phyloP scores from a whole-genome alignment of 2,888 invertebrate genomes.

The Pollenia amentaria region DNA sequence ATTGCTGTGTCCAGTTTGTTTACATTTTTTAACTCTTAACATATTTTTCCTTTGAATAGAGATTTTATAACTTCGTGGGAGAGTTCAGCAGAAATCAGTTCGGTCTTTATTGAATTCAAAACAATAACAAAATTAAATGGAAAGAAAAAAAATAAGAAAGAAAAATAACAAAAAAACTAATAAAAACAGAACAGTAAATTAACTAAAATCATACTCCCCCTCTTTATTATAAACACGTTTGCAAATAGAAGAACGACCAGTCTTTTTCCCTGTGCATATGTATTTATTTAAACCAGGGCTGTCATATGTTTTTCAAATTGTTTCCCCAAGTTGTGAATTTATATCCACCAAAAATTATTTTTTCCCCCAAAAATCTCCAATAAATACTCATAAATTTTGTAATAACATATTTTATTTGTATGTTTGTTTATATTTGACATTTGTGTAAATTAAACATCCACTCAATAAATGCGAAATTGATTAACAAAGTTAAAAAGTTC shows the following conservation, averaged over 20 bases:
- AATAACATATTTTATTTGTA: too few species aligned
- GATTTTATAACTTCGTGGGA: constrained; percentile 50
- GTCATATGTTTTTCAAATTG: too few species aligned
- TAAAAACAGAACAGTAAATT: constrained; percentile 9
- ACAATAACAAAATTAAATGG: constrained; percentile 28
- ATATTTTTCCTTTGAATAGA: constrained; percentile 6
- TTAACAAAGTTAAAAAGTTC: too few species aligned
- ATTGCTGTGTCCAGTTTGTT: constrained; percentile 32
- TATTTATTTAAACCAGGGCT: too few species aligned
- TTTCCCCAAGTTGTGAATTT: too few species aligned
- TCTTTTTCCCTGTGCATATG: too few species aligned
- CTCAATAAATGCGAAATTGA: too few species aligned
- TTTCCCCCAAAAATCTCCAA: too few species aligned
- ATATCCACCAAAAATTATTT: too few species aligned
- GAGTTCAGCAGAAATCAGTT: constrained; percentile 47
- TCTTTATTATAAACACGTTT: background rate
- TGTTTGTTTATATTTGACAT: too few species aligned
- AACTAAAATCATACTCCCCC: background rate
- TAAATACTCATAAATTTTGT: too few species aligned
- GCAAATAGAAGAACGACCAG: background rate
- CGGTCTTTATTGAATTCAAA: constrained; percentile 29
- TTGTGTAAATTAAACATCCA: too few species aligned
- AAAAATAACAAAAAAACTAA: background rate
- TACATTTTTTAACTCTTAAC: constrained; percentile 3
- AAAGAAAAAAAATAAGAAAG: constrained; percentile 1